Percentiles rank a stretch among this genome's conserved stretches.
Conservation (phyloP, 2,888 invertebrate genomes). For the Argyresthia goedartella region DNA sequence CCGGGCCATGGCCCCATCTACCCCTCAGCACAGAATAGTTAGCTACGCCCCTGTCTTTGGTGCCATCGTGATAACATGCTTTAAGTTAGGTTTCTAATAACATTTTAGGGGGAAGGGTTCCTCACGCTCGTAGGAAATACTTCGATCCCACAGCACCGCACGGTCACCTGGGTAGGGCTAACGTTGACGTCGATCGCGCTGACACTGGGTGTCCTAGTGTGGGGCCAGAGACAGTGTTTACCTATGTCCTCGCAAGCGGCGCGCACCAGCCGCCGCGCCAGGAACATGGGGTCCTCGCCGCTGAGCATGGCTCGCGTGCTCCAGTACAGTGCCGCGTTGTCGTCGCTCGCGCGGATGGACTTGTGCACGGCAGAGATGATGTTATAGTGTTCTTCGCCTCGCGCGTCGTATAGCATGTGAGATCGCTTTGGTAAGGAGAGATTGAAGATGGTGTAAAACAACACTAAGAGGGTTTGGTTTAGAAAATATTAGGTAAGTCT, state of each 20-base stretch:
- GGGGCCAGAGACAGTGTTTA: constrained; percentile 19
- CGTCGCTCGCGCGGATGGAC: constrained; percentile 84
- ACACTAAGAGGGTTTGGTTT: no score
- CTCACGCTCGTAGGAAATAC: no score
- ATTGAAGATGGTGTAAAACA: no score
- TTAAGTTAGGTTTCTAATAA: no score
- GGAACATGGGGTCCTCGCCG: constrained; percentile 84
- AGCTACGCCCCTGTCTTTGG: no score
- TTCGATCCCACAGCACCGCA: no score
- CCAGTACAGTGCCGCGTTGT: constrained; percentile 87
- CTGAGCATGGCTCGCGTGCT: constrained; percentile 81
- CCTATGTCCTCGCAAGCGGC: constrained; percentile 86
- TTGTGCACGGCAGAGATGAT: constrained; percentile 87
- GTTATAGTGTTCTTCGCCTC: constrained; percentile 88
- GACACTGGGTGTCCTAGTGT: not conserved
- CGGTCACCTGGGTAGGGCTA: not conserved
- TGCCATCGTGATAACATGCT: no score
- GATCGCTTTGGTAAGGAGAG: constrained; percentile 66
- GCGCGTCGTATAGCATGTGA: constrained; percentile 82
- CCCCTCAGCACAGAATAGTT: no score
- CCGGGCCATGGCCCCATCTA: no score
- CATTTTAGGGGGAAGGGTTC: no score
- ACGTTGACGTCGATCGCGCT: not conserved
- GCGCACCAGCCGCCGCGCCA: constrained; percentile 81
- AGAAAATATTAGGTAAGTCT: no score